These are phyloP conservation scores for Ceratitis capitata DNA, from an alignment of 1,140 invertebrate genomes.

Conservation along the genomic window DNA sequence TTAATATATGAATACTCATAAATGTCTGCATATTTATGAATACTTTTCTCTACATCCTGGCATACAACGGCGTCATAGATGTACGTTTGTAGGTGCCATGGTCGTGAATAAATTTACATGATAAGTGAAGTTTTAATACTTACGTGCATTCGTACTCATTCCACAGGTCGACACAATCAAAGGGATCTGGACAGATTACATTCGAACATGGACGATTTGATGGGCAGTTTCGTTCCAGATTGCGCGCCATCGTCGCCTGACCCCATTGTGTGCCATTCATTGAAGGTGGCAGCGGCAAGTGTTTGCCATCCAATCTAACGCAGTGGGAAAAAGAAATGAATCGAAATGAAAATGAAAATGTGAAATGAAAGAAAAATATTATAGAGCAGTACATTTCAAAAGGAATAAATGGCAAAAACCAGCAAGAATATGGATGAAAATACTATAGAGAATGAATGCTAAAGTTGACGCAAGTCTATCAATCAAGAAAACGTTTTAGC, in stretches of 20 bases:
- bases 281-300: conserved; percentile 72
- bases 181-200: conserved; percentile 70
- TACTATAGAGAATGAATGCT: too few species aligned
- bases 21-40: neutral
- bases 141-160: conserved; percentile 76
- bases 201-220: conserved; percentile 73
- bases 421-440: too few species aligned
- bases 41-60: too few species aligned
- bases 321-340: conserved; percentile 56
- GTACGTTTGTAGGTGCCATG: too few species aligned
- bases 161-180: conserved; percentile 77
- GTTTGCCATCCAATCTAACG: conserved; percentile 72
- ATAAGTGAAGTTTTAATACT: conserved; percentile 51
- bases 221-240: conserved; percentile 69
- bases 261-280: conserved; percentile 74
- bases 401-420: neutral
- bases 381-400: too few species aligned
- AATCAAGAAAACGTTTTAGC: too few species aligned
- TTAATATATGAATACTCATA: neutral
- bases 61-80: too few species aligned
- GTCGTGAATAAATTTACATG: conserved; percentile 17
- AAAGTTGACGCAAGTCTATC: too few species aligned
- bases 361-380: neutral
- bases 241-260: conserved; percentile 68
- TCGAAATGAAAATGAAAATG: neutral